phyloP scores from a whole-genome alignment of 2,888 invertebrate genomes.

The Masnerella sp. region DNA sequence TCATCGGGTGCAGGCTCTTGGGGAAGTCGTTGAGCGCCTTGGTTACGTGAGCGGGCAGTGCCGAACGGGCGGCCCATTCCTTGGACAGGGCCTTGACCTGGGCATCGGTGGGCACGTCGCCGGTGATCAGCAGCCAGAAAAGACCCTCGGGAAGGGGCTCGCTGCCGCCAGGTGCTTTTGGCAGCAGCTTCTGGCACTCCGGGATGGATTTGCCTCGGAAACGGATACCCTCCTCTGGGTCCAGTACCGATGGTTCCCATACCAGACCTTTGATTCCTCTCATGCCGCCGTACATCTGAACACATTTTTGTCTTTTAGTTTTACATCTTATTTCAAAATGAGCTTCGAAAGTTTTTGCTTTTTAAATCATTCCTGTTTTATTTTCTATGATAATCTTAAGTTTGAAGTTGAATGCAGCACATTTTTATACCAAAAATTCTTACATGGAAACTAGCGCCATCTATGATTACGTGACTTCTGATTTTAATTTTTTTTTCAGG shows the following conservation, averaged over 20 bases:
- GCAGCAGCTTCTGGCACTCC: slow-evolving; percentile 92
- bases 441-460: no score
- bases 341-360: no score
- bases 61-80: slow-evolving; percentile 83
- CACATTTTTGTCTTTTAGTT: no score
- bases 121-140: slow-evolving; percentile 95
- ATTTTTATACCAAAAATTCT: no score
- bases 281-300: slow-evolving; percentile 95
- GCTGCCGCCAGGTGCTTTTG: slow-evolving; percentile 87
- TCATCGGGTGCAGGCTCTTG: slow-evolving; percentile 93
- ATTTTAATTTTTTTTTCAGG: no score
- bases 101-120: slow-evolving; percentile 89
- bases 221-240: slow-evolving; percentile 96
- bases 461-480: no score
- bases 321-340: no score
- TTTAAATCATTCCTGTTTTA: no score
- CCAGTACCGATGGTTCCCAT: slow-evolving; percentile 96
- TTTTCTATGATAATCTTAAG: no score
- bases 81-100: slow-evolving; percentile 81
- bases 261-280: slow-evolving; percentile 96
- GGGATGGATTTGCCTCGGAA: slow-evolving; percentile 96
- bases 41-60: slow-evolving; percentile 94
- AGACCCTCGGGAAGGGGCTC: slow-evolving; percentile 95
- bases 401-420: no score
- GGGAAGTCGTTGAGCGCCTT: slow-evolving; percentile 96